Percentiles rank a stretch among this genome's conserved stretches.
Conservation (phyloP, 2,113 vertebrate species). For the Harpagus bidentatus region DNA sequence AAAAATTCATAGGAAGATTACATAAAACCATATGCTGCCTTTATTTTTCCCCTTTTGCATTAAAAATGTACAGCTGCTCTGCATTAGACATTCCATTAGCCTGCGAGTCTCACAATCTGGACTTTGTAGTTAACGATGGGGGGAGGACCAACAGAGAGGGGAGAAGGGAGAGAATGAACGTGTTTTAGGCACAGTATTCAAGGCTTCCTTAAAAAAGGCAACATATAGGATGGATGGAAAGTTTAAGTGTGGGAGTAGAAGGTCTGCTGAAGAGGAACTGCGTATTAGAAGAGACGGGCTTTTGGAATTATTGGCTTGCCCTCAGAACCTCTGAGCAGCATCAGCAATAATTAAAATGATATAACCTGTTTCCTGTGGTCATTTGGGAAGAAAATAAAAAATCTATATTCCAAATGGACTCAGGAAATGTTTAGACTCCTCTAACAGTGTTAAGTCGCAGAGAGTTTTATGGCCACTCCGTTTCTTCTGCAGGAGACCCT, state of each 20-base stretch:
- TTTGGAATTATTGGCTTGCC: conserved; percentile 44
- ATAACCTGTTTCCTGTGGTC: conserved; percentile 65
- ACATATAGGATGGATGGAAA: neutral
- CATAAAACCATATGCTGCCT: conserved; percentile 74
- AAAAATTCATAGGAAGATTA: conserved; percentile 70
- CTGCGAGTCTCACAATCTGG: conserved; percentile 1
- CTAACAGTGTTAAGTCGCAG: conserved; percentile 35
- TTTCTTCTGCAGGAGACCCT: conserved; percentile 47
- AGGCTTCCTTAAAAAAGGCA: neutral
- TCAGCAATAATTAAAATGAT: conserved; percentile 72
- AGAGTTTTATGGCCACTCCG: conserved; percentile 36
- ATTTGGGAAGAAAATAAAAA: conserved; percentile 66
- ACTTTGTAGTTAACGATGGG: neutral
- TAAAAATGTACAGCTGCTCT: conserved; percentile 70
- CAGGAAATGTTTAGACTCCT: conserved; percentile 53
- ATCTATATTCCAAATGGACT: conserved; percentile 65
- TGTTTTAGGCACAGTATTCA: neutral
- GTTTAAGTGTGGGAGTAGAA: neutral
- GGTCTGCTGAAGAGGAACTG: neutral
- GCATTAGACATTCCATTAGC: conserved; percentile 53
- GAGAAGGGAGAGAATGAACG: neutral
- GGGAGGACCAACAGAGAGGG: neutral
- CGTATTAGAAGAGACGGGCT: neutral
- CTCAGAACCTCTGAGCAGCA: conserved; percentile 47
- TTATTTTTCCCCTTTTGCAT: conserved; percentile 62